Conservation (phyloP, 1,140 invertebrate genomes). For the Ceratina japonica region DNA sequence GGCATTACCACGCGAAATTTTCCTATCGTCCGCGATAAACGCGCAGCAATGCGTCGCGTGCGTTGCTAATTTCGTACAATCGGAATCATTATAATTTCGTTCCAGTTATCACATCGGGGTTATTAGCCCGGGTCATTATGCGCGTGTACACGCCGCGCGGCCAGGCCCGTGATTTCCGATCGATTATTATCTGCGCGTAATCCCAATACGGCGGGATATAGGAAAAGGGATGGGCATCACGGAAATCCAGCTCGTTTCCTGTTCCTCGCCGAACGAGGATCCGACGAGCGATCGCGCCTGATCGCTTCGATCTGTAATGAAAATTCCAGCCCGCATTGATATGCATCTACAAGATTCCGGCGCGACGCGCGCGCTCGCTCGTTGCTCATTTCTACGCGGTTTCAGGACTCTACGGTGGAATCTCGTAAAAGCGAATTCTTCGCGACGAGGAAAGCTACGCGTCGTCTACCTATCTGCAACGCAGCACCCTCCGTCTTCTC, state of each 20-base stretch:
- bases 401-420: slow-evolving; percentile 61
- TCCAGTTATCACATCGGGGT: slow-evolving; percentile 9
- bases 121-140: slow-evolving; percentile 23
- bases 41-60: not conserved
- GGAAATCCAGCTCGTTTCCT: slow-evolving; percentile 44
- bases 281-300: slow-evolving; percentile 34
- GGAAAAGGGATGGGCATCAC: not conserved
- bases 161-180: slow-evolving; percentile 5
- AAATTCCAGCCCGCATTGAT: slow-evolving; percentile 64
- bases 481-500: not conserved
- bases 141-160: not conserved
- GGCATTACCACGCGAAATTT: slow-evolving; percentile 26
- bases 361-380: slow-evolving; percentile 35
- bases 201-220: not conserved
- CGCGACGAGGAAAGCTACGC: slow-evolving; percentile 29
- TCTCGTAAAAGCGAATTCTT: slow-evolving; percentile 66
- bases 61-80: slow-evolving; percentile 15
- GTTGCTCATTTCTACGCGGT: slow-evolving; percentile 60
- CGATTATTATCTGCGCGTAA: slow-evolving; percentile 28
- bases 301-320: slow-evolving; percentile 63
- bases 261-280: slow-evolving; percentile 24
- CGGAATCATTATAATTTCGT: slow-evolving; percentile 44
- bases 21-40: slow-evolving; percentile 34
- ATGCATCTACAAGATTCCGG: slow-evolving; percentile 67
- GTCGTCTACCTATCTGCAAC: not conserved